Base-by-base conservation (phyloP, 2,888 invertebrate species). In the Standfussiana lucernea region DNA sequence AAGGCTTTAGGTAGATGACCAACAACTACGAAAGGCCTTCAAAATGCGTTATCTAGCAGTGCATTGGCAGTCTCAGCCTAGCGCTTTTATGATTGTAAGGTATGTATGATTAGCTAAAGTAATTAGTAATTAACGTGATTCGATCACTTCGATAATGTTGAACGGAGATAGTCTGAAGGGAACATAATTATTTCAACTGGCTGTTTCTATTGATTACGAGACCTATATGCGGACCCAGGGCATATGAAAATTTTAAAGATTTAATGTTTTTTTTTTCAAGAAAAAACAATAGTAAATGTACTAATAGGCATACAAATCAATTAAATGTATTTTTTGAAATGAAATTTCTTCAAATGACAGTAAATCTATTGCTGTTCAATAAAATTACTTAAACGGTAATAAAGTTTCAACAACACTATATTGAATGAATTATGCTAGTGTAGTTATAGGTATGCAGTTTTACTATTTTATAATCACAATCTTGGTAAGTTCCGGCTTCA, bases 101-200 rank as follows among this genome's bases (percentile, higher is more conserved):
- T 70, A 72, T 70, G 66, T 75, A 68, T 40, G n/a, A 81, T 72
- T 80, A 50, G 56, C 77, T 81, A 81, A n/a, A n/a, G n/a, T n/a
- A n/a, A 81, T 80, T 73, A 77, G 47, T 71, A 71, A 82, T 80
- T 77, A 82, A 61, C 70, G 72, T 62, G 72, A 37, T 79, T 40
- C 21, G 24, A 35, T 62, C 47, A 53, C 53, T 53, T 70, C 65
- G 77, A 32, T 77, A 62, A 69, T 67, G 11, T 40, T 35, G 18
- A 70, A 66, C n/a, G 59, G n/a, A 61, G 53, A 45, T 67, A 79
- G 67, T 79, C 56, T 32, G 13, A 37, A 47, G n/a, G 15, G 15
- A 50, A 13, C 64, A 47, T 35, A 24, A 62, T 40, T 72, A 47
- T 66, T 69, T 21, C 11, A 53, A 28, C 18, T 32, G 32, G 18